Evolutionary conservation across 1,140 invertebrate genomes (phyloP).

Genomic region (Sipha flava): DNA sequence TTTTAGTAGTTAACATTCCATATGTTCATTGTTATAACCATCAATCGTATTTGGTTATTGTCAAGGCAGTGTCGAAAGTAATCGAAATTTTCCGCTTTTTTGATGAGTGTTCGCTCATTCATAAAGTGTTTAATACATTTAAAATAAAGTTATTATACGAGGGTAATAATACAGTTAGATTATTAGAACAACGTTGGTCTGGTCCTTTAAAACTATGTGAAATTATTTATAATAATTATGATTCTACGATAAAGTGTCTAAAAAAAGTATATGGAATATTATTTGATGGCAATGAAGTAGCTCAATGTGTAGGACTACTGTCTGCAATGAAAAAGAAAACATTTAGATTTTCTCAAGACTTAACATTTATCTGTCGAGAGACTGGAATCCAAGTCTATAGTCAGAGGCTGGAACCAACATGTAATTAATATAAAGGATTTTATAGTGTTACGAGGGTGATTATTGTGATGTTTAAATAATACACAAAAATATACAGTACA

Average conservation of each 20-base stretch:
- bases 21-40: not conserved
- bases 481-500: no score
- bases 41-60: not conserved
- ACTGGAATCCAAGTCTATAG: no score
- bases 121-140: not conserved
- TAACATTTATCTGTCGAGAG: no score
- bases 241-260: not conserved
- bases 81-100: not conserved
- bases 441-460: no score
- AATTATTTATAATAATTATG: not conserved
- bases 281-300: not conserved
- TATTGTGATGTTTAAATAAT: no score
- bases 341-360: not conserved
- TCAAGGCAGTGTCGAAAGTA: not conserved
- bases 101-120: not conserved
- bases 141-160: not conserved
- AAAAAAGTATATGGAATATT: not conserved
- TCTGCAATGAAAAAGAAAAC: not conserved
- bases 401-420: no score
- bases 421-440: no score
- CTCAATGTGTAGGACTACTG: not conserved
- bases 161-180: not conserved
- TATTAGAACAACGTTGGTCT: not conserved
- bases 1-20: no score
- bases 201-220: not conserved